Percentiles rank a stretch among this genome's conserved stretches.
These are phyloP conservation scores for Phylloscopus trochiloides DNA, from an alignment of 2,113 vertebrate species.

Conservation along the genomic window DNA sequence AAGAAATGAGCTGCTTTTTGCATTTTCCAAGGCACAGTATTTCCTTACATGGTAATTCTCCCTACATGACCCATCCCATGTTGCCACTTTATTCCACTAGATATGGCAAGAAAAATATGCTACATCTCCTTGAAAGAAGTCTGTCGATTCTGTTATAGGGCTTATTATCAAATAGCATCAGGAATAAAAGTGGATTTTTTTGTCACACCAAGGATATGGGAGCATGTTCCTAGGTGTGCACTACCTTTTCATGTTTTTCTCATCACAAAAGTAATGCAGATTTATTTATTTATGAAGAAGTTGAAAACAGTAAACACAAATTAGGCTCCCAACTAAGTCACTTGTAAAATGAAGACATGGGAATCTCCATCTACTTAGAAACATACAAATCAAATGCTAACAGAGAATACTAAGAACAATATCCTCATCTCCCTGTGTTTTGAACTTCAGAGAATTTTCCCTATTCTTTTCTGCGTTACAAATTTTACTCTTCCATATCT, in stretches of 20 bases:
- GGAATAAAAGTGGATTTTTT: neutral
- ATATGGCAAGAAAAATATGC: neutral
- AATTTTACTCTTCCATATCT: neutral
- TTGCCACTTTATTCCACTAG: neutral
- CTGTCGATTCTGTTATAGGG: fast-evolving
- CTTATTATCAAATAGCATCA: neutral
- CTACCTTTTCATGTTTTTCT: neutral
- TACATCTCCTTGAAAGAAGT: neutral
- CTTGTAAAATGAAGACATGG: neutral
- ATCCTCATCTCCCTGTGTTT: neutral
- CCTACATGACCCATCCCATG: fast-evolving
- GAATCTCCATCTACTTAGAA: neutral
- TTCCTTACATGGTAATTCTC: neutral
- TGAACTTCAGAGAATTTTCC: neutral
- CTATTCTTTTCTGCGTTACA: neutral
- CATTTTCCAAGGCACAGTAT: neutral
- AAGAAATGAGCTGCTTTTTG: neutral
- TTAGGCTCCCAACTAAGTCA: neutral
- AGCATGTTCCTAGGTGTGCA: neutral
- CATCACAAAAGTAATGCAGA: neutral
- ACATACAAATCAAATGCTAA: neutral
- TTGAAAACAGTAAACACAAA: neutral
- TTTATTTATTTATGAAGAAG: neutral
- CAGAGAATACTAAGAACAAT: neutral
- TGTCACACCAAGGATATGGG: neutral